Conservation (phyloP, 1,140 invertebrate species). For the Drosophila tani region DNA sequence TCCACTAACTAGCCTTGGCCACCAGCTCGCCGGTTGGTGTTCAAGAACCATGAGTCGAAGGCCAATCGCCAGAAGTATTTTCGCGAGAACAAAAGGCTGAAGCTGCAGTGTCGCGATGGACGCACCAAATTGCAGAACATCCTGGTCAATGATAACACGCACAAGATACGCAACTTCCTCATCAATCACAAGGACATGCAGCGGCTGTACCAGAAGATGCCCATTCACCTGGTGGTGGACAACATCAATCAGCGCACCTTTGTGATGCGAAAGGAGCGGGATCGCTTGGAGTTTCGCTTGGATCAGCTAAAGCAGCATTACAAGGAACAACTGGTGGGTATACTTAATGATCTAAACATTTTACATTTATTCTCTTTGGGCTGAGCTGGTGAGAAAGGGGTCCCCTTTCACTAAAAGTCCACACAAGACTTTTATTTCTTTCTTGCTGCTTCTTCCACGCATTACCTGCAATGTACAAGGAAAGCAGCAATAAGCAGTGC, state of each 20-base stretch:
- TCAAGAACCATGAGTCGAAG: conserved; percentile 68
- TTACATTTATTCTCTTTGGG: too few relatives aligned
- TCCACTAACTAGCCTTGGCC: not conserved
- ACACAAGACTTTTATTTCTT: too few relatives aligned
- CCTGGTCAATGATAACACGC: conserved; percentile 61
- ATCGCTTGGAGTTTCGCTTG: conserved; percentile 69
- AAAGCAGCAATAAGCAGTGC: too few relatives aligned
- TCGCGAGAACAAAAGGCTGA: conserved; percentile 60
- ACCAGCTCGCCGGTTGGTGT: conserved; percentile 64
- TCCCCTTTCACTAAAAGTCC: too few relatives aligned
- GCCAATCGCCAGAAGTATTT: conserved; percentile 65
- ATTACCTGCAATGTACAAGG: too few relatives aligned
- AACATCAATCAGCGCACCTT: conserved; percentile 83
- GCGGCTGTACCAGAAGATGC: conserved; percentile 79
- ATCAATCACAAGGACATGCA: conserved; percentile 78
- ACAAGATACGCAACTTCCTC: conserved; percentile 71
- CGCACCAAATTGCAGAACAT: conserved; percentile 72
- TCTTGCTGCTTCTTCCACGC: too few relatives aligned
- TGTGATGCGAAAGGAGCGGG: conserved; percentile 78
- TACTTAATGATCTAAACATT: too few relatives aligned
- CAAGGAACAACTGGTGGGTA: conserved; percentile 54
- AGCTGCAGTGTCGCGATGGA: conserved; percentile 75
- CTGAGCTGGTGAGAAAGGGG: too few relatives aligned
- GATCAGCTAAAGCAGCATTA: conserved; percentile 62
- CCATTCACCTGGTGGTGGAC: conserved; percentile 74